Evolutionary conservation across 2,113 vertebrate genomes (phyloP).

Genomic region (Pelvicachromis taeniatus): DNA sequence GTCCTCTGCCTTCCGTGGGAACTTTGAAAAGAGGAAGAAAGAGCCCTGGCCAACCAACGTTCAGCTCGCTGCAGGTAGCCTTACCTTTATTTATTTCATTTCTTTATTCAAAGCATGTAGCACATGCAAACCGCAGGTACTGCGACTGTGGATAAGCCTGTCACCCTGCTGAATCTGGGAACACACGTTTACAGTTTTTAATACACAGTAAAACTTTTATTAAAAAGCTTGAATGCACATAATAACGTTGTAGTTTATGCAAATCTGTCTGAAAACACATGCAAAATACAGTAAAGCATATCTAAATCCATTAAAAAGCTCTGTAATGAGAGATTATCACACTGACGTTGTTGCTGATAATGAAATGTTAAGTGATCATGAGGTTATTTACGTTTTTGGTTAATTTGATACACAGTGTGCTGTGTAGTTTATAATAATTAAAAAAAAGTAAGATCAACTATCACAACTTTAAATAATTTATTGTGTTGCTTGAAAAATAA

Average conservation of each 20-base stretch:
- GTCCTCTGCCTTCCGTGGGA: constrained; percentile 59
- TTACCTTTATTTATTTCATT: neutral
- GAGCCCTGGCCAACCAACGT: neutral
- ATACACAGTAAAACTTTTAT: neutral
- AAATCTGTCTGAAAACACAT: neutral
- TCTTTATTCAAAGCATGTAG: neutral
- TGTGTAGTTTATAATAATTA: neutral
- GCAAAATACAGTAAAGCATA: neutral
- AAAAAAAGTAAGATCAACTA: neutral
- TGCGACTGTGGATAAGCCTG: neutral
- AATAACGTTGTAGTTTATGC: neutral
- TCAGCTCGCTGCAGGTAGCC: neutral
- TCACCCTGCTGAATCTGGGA: neutral
- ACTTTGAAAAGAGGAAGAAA: constrained; percentile 63
- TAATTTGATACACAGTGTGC: neutral
- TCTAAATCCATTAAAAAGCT: neutral
- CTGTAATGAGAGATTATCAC: neutral
- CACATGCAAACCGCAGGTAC: neutral
- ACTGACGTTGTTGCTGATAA: neutral
- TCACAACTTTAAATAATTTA: neutral
- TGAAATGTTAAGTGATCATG: neutral
- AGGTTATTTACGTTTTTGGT: neutral
- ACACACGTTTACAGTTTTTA: neutral
- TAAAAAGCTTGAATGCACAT: neutral
- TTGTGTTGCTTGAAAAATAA: neutral